Percentiles rank a stretch among this genome's conserved stretches.
phyloP scores from a whole-genome alignment of 1,140 invertebrate genomes.

The Danaus plexippus region DNA sequence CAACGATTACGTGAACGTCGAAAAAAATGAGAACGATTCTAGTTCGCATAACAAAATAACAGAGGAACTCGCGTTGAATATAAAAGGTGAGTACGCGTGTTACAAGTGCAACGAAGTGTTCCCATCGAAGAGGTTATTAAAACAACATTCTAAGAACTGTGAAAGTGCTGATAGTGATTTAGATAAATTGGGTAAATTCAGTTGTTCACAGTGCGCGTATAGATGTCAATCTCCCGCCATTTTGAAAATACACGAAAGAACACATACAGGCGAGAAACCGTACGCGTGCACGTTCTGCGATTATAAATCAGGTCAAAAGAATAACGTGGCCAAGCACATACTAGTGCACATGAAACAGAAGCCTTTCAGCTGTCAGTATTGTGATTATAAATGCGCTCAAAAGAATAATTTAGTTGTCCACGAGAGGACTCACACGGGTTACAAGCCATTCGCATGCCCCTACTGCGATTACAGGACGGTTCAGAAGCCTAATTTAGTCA shows the following conservation, averaged over 20 bases:
- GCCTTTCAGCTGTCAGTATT: constrained; percentile 80
- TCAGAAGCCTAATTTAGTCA: constrained; percentile 73
- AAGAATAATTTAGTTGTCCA: constrained; percentile 72
- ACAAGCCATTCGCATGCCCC: constrained; percentile 75
- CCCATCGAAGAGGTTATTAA: constrained; percentile 50
- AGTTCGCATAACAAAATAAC: constrained; percentile 36
- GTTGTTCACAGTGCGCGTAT: constrained; percentile 60
- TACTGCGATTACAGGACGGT: constrained; percentile 75
- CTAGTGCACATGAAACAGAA: constrained; percentile 83
- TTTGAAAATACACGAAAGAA: constrained; percentile 79
- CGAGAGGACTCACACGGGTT: constrained; percentile 75
- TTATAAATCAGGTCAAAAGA: constrained; percentile 83
- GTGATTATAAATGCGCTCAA: constrained; percentile 80
- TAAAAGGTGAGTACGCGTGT: constrained; percentile 56
- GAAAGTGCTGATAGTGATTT: constrained; percentile 32
- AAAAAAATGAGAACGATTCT: constrained; percentile 48
- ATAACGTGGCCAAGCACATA: constrained; percentile 82
- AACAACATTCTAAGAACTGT: constrained; percentile 53
- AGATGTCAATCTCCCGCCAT: constrained; percentile 72
- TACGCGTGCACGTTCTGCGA: constrained; percentile 78
- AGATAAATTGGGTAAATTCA: constrained; percentile 57
- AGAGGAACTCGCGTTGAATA: constrained; percentile 43
- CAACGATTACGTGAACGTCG: constrained; percentile 21
- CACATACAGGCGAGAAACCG: constrained; percentile 74
- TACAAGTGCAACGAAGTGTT: constrained; percentile 55